Evolutionary conservation across 2,113 vertebrate species (phyloP), one percentile per base, ranked within the genome.

Genomic region (Microcebus murinus): DNA sequence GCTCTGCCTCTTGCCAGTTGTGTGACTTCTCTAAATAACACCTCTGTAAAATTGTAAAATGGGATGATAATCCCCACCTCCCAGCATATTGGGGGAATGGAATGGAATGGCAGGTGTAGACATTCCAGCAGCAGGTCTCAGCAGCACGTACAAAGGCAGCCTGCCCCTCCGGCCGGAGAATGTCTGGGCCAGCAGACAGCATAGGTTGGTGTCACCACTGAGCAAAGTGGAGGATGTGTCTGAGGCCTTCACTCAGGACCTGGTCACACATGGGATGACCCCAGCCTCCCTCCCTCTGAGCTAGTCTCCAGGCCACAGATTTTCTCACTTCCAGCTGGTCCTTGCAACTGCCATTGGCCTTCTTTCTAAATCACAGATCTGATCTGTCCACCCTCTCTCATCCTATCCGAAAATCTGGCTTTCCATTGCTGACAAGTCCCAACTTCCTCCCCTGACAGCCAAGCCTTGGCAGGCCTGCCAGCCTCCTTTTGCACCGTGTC

Each of bases 121-220:
- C 20, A 5, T 0, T 0, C 11, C 0, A 1, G 18, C n/a, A 1
- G 8, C 31, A 9, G 91, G 52, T 21, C 65, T 45, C 55, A 6
- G 23, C 6, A 20, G 13, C 15, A 20, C 8, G 0, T 31, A 3
- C 2, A 4, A 1, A 14, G 9, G 45, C 6, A 27, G 29, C 18
- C 63, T 36, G 45, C n/a, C 15, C 61, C 57, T 52, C 83, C 27
- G 21, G 18, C 50, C 13, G 10, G 12, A 45, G 42, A 36, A 29
- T 0, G 65, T 31, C 48, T 89, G 50, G 67, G 52, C 23, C 9
- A 8, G 67, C 31, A 55, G 52, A 12, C 48, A 42, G 17, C 29
- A 0, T 13, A 39, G 1, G 27, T 4, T 39, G 1, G 6, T 14
- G 34, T 82, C 52, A 9, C 36, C 1, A 7, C 42, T 45, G 48